Base-by-base conservation (phyloP, 2,113 vertebrate genomes). In the Lophura nycthemera region DNA sequence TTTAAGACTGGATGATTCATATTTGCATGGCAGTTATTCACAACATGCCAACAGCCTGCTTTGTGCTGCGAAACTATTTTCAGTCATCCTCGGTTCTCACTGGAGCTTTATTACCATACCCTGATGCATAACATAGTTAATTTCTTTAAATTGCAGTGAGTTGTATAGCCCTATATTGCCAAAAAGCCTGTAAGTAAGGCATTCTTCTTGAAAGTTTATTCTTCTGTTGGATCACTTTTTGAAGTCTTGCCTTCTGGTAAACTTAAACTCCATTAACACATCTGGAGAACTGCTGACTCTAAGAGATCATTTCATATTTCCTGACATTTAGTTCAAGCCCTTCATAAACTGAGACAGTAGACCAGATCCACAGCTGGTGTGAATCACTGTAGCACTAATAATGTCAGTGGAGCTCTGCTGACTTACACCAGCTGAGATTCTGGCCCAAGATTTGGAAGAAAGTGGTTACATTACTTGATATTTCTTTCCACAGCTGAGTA, bases 221-320 rank as follows among this genome's bases (percentile, higher is more conserved):
- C 74, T 89, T 79, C 42, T 86, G 77, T 8, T 95, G 83, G 47
- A 83, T 96, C 48, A 86, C 73, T 93, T 96, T 96, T 77, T 96
- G 92, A 96, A 93, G 91, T 83, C 38, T 42, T 94, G 78, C 81
- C 94, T 96, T 95, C 72, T 91, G 86, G 90, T 90, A 96, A 96
- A 95, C 92, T 91, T 93, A 80, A 95, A 95, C 64, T 90, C 86
- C 80, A 95, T 95, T 96, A 96, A 95, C 84, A 95, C 93, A 97
- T 94, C 85, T 97, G 94, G 90, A 82, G 86, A 95, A 94, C 84
- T 93, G 95, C 95, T 96, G 93, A 95, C 81, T 87, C 19, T 72
- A 92, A 92, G 91, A 93, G 79, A 97, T 89, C 79, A 92, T 95
- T 96, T 96, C 92, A 93, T 96, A 93, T 89, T 97, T 93, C 92